Evolutionary conservation across 2,113 vertebrate species (phyloP).

Genomic region (Lophotis ruficrista): DNA sequence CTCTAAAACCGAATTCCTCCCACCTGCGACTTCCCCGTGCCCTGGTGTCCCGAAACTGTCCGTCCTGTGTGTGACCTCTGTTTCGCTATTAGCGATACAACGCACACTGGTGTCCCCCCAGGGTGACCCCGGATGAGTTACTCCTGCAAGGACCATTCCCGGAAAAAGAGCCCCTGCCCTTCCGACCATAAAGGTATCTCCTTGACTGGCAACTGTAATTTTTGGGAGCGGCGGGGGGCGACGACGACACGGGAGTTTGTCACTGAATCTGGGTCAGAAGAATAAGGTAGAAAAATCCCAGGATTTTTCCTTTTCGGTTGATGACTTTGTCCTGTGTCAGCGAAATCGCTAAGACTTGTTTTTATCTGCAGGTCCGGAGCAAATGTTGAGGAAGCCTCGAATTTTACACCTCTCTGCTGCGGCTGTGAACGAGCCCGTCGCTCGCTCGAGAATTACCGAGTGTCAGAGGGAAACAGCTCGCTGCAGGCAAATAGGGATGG

Average conservation of each 20-base stretch:
- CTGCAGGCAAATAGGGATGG: background rate
- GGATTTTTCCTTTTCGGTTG: background rate
- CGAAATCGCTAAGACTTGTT: background rate
- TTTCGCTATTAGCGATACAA: background rate
- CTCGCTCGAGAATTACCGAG: background rate
- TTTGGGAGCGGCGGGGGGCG: background rate
- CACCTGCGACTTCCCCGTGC: background rate
- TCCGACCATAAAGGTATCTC: background rate
- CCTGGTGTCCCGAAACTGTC: background rate
- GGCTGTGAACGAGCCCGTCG: background rate
- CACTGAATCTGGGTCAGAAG: background rate
- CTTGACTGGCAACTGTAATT: background rate
- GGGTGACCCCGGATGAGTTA: background rate
- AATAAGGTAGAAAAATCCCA: background rate
- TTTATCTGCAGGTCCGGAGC: background rate
- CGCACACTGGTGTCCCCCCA: background rate
- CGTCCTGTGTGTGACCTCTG: background rate
- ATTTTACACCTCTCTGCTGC: background rate
- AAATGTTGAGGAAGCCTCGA: background rate
- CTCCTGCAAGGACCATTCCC: background rate
- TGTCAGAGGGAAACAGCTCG: background rate
- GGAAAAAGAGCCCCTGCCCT: background rate
- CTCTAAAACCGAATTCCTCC: conserved; percentile 15
- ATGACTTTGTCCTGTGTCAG: background rate
- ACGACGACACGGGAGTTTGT: background rate